Base-by-base conservation (phyloP, 2,797 vertebrate genomes). In the Cyclopterus lumpus region DNA sequence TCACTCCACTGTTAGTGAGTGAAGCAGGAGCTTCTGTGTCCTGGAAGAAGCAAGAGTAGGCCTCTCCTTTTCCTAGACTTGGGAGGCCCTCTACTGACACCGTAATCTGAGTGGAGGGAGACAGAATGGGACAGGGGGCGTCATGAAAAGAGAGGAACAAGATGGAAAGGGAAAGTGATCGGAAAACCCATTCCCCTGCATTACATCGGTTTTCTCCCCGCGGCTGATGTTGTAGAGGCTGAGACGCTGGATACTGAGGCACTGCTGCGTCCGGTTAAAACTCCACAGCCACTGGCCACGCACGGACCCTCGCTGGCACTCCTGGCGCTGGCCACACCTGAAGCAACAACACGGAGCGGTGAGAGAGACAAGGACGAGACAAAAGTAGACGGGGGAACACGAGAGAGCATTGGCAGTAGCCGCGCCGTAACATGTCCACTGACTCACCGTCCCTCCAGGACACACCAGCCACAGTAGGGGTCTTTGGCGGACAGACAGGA, bases 391-490 rank as follows among this genome's bases (percentile, higher is more conserved):
- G 16, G 4, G 18, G 11, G 22, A n/a, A 60, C 15, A 22, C 7
- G 15, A 14, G 6, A 55, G 20, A 59, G 15, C 16, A 22, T 42
- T 54, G 0, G 12, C 6, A 38, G 40, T 9, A 10, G 36, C 40
- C 5, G 40, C 24, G 26, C 18, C 4, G 2, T 40, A 28, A 16
- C 15, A 42, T 30, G 36, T 5, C 22, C 5, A 36, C 24, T 16
- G 57, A 91, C 96, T 93, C 82, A 99, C 98, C 96, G 92, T 86
- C 97, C 98, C 40, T 97, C 96, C 63, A 99, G 96, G 57, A 98
- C 96, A 92, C 98, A 99, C 98, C 98, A 99, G 49, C 97, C 98
- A 73, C 98, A 99, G 86, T 99, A 98, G 0, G 98, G 97, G 89
- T 99, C 98, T 65, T 76, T 95, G 62, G 95, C 93, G 3, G 95